Base-by-base conservation (phyloP, 92 coral and sea anemone species). In the Epizoanthus illoricatus region DNA sequence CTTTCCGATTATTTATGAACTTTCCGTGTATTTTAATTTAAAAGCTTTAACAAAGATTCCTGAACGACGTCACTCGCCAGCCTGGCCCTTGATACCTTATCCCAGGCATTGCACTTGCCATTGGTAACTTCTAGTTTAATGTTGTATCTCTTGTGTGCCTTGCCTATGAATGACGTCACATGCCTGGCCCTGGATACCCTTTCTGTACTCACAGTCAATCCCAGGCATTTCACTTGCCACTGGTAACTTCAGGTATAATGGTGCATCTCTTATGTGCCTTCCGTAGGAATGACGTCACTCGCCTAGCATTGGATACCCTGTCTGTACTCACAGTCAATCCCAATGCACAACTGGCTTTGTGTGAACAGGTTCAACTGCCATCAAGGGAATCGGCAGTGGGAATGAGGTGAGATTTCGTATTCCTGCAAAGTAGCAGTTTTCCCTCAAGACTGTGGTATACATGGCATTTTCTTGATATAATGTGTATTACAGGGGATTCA, bases 301-400 rank as follows among this genome's bases (percentile, higher is more conserved):
- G 98, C 17, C 79, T 95, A 71, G 98, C 96, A 7, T 74, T 93
- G 47, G 98, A 95, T 81, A 91, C 91, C 24, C 88, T 96, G 42
- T 88, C 85, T 47, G 98, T 96, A 65, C 81, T 96, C 67, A 91
- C 96, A 39, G 99, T 94, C 2, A 87, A 90, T 28, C 88, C 89
- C 7, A 93, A 89, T 41, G 93, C 99, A n/a, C 92, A 91, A 81
- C 43, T 89, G 41, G 92, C 98, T 2, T 84, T 93, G 83, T 85
- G 92, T 54, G 96, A 91, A 23, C 92, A 90, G 62, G 87, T 96
- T 21, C 86, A 81, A 13, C 84, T 93, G 4, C 97, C 98, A 13
- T 80, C 95, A 0, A 90, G 98, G 5, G 97, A 91, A n/a, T 85
- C 90, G 5, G 89, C 88, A 55, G 81, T 86, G 47, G 97, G 98